Conservation (phyloP, 2,888 invertebrate species). For the Lagria hirta region DNA sequence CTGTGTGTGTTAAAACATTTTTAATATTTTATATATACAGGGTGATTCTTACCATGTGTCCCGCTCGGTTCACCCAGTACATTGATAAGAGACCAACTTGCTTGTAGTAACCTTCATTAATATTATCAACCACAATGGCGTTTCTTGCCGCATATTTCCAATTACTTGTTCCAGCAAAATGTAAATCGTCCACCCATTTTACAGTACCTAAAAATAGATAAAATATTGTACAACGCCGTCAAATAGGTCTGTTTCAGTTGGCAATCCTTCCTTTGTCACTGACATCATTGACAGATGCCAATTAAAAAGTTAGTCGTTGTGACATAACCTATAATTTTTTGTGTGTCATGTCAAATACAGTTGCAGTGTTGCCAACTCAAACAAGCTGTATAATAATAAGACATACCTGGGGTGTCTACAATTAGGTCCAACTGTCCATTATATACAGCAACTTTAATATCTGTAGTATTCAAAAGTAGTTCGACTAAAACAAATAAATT, state of each 20-base stretch:
- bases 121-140: conserved; percentile 62
- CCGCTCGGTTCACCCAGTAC: conserved; percentile 78
- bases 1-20: conserved; percentile 1
- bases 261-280: too few species aligned
- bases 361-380: neutral
- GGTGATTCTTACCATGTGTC: conserved; percentile 68
- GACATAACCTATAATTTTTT: too few species aligned
- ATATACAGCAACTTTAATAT: conserved; percentile 68
- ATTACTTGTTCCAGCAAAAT: conserved; percentile 52
- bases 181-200: conserved; percentile 70
- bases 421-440: conserved; percentile 84
- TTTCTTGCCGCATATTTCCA: conserved; percentile 60
- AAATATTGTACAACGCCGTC: neutral
- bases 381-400: neutral
- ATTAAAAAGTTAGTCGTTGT: too few species aligned
- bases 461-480: conserved; percentile 66
- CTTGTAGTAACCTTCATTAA: conserved; percentile 74
- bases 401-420: conserved; percentile 75
- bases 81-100: conserved; percentile 68
- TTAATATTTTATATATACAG: neutral
- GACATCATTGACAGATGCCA: too few species aligned
- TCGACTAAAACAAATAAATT: conserved; percentile 67
- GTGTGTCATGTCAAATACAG: neutral
- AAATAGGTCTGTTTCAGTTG: too few species aligned
- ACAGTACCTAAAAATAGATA: conserved; percentile 35